Conservation (phyloP, 1,140 invertebrate genomes). For the Neodiprion fabricii region DNA sequence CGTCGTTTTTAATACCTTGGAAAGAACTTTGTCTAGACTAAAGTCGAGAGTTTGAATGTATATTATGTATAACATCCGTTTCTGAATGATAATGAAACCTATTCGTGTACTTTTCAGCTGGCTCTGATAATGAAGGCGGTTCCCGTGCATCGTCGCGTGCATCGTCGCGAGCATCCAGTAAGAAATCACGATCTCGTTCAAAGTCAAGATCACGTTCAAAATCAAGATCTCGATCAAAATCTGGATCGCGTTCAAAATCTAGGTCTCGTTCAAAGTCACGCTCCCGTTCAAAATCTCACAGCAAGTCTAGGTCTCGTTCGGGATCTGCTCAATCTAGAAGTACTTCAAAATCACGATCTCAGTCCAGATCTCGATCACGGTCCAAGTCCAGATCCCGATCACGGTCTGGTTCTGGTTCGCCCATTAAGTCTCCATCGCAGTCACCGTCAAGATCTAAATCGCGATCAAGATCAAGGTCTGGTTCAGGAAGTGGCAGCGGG, state of each 20-base stretch:
- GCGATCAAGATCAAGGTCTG: conserved; percentile 34
- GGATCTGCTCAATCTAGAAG: conserved; percentile 36
- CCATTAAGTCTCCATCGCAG: conserved; percentile 34
- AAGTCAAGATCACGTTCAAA: conserved; percentile 47
- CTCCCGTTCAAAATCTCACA: conserved; percentile 46
- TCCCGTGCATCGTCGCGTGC: conserved; percentile 45
- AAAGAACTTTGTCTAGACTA: too few relatives aligned
- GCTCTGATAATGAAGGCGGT: conserved; percentile 42
- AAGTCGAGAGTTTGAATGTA: too few relatives aligned
- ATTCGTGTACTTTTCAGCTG: conserved; percentile 24
- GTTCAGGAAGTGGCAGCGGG: conserved; percentile 43
- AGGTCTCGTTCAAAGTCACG: conserved; percentile 45
- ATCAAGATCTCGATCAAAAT: conserved; percentile 48
- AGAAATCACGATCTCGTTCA: conserved; percentile 40
- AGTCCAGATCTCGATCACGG: conserved; percentile 33
- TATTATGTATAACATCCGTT: too few relatives aligned
- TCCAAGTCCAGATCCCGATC: conserved; percentile 36
- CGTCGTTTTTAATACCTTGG: too few relatives aligned
- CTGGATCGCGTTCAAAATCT: conserved; percentile 42
- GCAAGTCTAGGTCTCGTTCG: conserved; percentile 47
- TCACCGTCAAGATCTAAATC: conserved; percentile 47
- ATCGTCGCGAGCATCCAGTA: conserved; percentile 45
- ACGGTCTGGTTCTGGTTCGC: conserved; percentile 26
- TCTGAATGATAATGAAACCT: too few relatives aligned
- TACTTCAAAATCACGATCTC: conserved; percentile 42